Conservation (phyloP, 2,888 invertebrate species). For the Perdita meconis region DNA sequence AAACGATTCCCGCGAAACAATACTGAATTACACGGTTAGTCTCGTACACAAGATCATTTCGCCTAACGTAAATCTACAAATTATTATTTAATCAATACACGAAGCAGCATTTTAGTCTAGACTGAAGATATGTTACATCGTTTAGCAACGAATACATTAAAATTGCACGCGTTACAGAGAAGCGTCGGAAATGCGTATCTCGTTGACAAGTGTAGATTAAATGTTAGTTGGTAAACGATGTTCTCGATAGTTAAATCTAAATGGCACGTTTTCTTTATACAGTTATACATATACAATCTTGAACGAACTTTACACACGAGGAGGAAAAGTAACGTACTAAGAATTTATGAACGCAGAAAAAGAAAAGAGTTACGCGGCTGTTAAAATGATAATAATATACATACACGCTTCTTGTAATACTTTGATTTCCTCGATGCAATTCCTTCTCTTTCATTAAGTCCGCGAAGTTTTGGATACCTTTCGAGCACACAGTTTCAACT, state of each 20-base stretch:
- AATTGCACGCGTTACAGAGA: constrained; percentile 43
- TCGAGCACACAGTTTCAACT: constrained; percentile 65
- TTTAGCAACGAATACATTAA: constrained; percentile 45
- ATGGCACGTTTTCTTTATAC: constrained; percentile 78
- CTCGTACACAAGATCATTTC: constrained; percentile 3
- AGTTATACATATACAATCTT: constrained; percentile 65
- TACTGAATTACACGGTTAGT: constrained; percentile 29
- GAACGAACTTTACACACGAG: constrained; percentile 65
- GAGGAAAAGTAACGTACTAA: constrained; percentile 47
- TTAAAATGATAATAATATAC: constrained; percentile 73
- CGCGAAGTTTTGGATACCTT: constrained; percentile 20
- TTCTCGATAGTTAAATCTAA: constrained; percentile 68
- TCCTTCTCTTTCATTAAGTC: constrained; percentile 20
- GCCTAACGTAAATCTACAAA: constrained; percentile 13
- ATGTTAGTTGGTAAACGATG: constrained; percentile 22
- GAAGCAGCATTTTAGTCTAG: constrained; percentile 23
- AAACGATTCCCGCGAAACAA: constrained; percentile 13
- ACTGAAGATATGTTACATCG: constrained; percentile 54
- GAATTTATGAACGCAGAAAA: constrained; percentile 52
- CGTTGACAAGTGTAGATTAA: constrained; percentile 21
- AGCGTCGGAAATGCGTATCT: constrained; percentile 37
- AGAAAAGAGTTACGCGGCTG: constrained; percentile 10
- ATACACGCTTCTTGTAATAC: constrained; percentile 70
- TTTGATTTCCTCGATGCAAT: constrained; percentile 65
- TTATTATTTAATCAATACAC: constrained; percentile 10